A percentile compares a stretch with the other conserved stretches of the same genome.
phyloP scores from a whole-genome alignment of 2,113 vertebrate species.

The Pollimyrus isidori region DNA sequence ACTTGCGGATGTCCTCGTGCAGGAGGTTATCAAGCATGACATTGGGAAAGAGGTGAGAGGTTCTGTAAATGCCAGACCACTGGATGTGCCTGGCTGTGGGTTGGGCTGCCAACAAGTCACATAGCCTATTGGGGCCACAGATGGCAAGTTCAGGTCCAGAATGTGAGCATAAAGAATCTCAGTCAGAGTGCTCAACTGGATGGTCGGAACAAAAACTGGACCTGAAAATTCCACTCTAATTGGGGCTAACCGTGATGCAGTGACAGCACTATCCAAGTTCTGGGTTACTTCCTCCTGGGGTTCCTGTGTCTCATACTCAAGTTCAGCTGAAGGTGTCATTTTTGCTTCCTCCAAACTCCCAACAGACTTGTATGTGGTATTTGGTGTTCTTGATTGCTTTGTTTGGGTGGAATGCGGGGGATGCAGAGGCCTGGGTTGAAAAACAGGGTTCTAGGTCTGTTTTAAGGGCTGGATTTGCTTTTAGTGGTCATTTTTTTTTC shows the following conservation, averaged over 20 bases:
- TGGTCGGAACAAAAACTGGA: no score
- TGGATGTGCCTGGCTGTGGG: background rate
- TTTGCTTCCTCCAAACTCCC: background rate
- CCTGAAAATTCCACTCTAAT: no score
- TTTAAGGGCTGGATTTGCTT: background rate
- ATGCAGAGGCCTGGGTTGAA: background rate
- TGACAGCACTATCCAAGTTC: background rate
- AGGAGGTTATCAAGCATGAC: constrained; percentile 41
- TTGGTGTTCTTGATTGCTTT: background rate
- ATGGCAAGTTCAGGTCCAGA: no score
- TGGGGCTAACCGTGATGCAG: background rate
- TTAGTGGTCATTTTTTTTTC: background rate
- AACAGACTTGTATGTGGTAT: background rate
- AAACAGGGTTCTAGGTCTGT: background rate
- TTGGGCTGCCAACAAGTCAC: background rate
- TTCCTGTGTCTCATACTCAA: background rate
- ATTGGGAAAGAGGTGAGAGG: constrained; percentile 31
- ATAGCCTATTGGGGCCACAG: background rate
- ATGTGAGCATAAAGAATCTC: no score
- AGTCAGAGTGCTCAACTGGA: no score
- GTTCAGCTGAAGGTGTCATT: background rate
- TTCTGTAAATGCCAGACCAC: background rate
- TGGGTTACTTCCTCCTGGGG: background rate
- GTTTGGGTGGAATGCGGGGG: background rate
- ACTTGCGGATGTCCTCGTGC: constrained; percentile 37